phyloP scores from a whole-genome alignment of 2,888 invertebrate species.

The Tiliacea citrago region DNA sequence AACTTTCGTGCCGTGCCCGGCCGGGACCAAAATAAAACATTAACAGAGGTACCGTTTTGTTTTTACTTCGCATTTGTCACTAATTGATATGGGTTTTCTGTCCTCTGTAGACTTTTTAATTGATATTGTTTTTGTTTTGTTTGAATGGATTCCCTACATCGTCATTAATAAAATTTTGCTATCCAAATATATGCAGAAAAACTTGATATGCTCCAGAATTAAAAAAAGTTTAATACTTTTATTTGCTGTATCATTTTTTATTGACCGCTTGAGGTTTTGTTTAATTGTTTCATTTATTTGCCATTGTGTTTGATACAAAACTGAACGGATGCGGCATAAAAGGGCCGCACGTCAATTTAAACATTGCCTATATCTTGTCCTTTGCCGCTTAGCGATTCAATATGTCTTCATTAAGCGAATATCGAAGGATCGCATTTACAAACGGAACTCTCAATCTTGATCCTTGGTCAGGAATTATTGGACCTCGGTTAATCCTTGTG shows the following conservation, averaged over 20 bases:
- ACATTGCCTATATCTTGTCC: conserved; percentile 88
- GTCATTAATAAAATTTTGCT: conserved; percentile 49
- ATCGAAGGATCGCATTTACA: conserved; percentile 87
- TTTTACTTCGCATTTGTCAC: conserved; percentile 79
- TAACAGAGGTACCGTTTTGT: conserved; percentile 80
- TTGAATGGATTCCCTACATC: conserved; percentile 43
- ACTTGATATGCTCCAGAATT: conserved; percentile 37
- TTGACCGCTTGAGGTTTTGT: conserved; percentile 53
- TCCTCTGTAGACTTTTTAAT: conserved; percentile 76
- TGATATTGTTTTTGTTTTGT: conserved; percentile 70
- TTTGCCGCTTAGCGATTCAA: conserved; percentile 88
- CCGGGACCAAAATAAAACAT: conserved; percentile 85
- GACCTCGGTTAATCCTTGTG: conserved; percentile 76
- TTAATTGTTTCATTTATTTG: conserved; percentile 69
- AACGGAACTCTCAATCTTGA: conserved; percentile 88
- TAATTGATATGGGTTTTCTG: conserved; percentile 87
- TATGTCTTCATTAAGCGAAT: conserved; percentile 90
- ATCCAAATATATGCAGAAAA: conserved; percentile 20
- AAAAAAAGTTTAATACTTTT: conserved; percentile 37
- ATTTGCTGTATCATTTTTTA: conserved; percentile 47
- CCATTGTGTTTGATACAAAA: conserved; percentile 70
- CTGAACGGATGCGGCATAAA: conserved; percentile 81
- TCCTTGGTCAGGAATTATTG: conserved; percentile 85
- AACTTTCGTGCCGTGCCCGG: conserved; percentile 80
- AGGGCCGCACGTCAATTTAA: conserved; percentile 88